Percentiles rank a stretch among this genome's conserved stretches.
phyloP scores from a whole-genome alignment of 2,797 vertebrate species.

The Florisuga fusca region DNA sequence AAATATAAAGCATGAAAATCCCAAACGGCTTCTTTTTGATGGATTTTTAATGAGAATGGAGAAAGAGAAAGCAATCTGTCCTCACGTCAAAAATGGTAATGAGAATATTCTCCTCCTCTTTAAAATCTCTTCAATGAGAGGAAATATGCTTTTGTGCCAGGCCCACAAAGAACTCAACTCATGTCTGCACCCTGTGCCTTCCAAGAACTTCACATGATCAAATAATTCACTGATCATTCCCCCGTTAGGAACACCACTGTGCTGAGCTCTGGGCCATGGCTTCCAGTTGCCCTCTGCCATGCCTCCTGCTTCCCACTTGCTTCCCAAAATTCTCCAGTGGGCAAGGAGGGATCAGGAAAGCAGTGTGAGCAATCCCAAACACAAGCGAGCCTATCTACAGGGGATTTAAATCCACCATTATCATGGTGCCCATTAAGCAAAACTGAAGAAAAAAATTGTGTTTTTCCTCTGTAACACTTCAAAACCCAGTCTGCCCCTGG shows the following conservation, averaged over 20 bases:
- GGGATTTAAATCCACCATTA: background rate
- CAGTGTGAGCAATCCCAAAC: background rate
- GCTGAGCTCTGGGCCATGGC: background rate
- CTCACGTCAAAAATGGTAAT: background rate
- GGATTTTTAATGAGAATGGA: conserved; percentile 17
- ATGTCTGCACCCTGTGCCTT: background rate
- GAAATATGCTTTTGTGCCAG: background rate
- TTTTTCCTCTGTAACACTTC: background rate
- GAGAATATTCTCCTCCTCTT: background rate
- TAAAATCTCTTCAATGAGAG: background rate
- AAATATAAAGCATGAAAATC: conserved; percentile 39
- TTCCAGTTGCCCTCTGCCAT: background rate
- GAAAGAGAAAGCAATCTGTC: background rate
- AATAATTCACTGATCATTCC: background rate
- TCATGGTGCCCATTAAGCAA: accelerated
- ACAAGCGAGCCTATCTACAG: background rate
- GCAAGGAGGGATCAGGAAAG: background rate
- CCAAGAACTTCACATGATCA: background rate
- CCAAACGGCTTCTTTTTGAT: background rate
- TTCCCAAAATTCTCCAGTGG: background rate
- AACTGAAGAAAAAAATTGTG: accelerated
- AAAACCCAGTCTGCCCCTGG: background rate
- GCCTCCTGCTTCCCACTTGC: background rate
- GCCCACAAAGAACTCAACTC: background rate
- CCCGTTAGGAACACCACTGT: background rate